A percentile compares a stretch with the other conserved stretches of the same genome.
phyloP scores from a whole-genome alignment of 2,888 invertebrate species.

The Camponotus fellah region DNA sequence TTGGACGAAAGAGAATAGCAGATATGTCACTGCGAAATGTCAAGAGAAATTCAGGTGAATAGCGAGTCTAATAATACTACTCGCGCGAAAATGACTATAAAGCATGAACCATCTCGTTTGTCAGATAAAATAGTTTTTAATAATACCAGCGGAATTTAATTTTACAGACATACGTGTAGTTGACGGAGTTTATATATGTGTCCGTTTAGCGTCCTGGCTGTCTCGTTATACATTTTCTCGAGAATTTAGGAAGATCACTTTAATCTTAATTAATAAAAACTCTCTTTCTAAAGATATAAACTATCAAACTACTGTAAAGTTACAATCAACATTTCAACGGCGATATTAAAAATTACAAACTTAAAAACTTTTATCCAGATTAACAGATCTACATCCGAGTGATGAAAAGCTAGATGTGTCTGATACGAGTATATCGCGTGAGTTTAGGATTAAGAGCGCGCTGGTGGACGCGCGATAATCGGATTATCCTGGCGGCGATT shows the following conservation, averaged over 20 bases:
- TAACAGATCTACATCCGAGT: neutral
- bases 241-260: neutral
- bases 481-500: conserved; percentile 50
- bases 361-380: neutral
- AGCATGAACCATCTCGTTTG: conserved; percentile 25
- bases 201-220: conserved; percentile 7
- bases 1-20: conserved; percentile 25
- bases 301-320: neutral
- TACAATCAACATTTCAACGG: neutral
- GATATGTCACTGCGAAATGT: conserved; percentile 21
- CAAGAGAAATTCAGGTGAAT: conserved; percentile 29
- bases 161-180: conserved; percentile 11
- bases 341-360: neutral
- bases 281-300: neutral
- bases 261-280: neutral
- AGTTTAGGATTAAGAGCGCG: conserved; percentile 34
- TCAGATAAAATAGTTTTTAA: conserved; percentile 24
- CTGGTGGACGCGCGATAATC: conserved; percentile 34
- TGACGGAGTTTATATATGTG: conserved; percentile 12
- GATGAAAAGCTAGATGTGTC: neutral
- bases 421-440: conserved; percentile 13
- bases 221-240: neutral
- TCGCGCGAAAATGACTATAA: conserved; percentile 21
- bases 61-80: neutral
- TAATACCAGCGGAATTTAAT: conserved; percentile 44